Evolutionary conservation across 2,888 invertebrate species (phyloP).

Genomic region (Idaea biselata): DNA sequence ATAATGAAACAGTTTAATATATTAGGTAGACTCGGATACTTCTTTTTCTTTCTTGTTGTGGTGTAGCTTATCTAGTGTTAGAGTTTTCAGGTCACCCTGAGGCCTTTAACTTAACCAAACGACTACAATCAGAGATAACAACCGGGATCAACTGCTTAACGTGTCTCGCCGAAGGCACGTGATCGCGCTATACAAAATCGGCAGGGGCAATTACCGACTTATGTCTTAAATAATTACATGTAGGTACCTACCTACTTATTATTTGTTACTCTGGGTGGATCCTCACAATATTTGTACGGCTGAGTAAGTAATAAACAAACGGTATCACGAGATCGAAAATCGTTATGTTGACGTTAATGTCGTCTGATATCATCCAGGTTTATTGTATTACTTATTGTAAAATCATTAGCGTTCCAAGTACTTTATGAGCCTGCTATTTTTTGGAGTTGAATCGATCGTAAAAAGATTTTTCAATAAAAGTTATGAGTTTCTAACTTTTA

Average conservation of each 20-base stretch:
- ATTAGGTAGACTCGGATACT: neutral
- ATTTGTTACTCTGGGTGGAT: neutral
- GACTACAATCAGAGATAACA: no score
- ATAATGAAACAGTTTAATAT: neutral
- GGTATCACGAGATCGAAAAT: slow-evolving; percentile 13
- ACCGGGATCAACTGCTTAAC: no score
- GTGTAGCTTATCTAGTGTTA: no score
- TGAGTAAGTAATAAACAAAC: slow-evolving; percentile 22
- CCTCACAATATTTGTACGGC: neutral
- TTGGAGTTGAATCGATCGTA: neutral
- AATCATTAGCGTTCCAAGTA: neutral
- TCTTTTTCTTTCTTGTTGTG: no score
- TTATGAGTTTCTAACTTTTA: no score
- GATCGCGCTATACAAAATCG: neutral
- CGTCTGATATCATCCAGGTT: slow-evolving; percentile 39
- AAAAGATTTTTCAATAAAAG: no score
- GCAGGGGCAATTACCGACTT: neutral
- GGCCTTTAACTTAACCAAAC: no score
- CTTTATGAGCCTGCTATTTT: neutral
- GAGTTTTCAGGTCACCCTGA: no score
- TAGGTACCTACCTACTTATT: neutral
- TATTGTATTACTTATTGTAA: slow-evolving; percentile 25
- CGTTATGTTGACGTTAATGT: slow-evolving; percentile 39
- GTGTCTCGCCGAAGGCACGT: no score
- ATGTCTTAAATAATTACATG: neutral